Evolutionary conservation across 2,113 vertebrate genomes (phyloP), one percentile per base, ranked within the genome.

Genomic region (Gymnocephalus cernua): DNA sequence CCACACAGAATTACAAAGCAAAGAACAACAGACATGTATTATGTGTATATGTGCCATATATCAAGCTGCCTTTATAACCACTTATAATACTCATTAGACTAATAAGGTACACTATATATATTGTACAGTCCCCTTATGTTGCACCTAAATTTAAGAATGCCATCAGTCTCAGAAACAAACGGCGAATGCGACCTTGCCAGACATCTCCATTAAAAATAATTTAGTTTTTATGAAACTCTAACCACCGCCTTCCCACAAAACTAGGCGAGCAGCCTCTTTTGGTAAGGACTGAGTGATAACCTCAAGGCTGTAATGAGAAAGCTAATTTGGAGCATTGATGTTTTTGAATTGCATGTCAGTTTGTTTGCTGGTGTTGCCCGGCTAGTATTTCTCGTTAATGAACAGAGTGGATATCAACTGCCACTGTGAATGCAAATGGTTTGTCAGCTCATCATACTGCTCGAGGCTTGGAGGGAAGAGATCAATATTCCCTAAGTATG

Each of bases 341-440:
- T 50, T 77, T 38, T 79, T 66, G 29, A 78, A 58, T 45, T 57
- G 62, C 66, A 13, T 16, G 51, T 44, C 67, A 65, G 83, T 57
- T 66, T 14, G 78, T 62, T 66, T 13, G 16, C 13, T n/a, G 73
- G 9, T n/a, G 68, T 25, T 50, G 38, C 66, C 38, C 2, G 56
- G 76, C 41, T 32, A n/a, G 19, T 64, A 65, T 84, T 74, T 59
- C 80, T 77, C 80, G 27, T 63, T 86, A 80, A 82, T 78, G 74
- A 84, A 57, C 1, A 21, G 56, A 29, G 29, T 21, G 61, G 67
- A 64, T 50, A 72, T 64, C 45, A 53, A 4, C 74, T 29, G 59
- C 18, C 21, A 68, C 38, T 61, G 54, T 59, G 83, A 83, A 88
- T 86, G 75, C 80, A 79, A 82, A 85, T 87, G 9, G 65, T 59